Base-by-base conservation (phyloP, 2,113 vertebrate species). In the Oceanodroma tethys region DNA sequence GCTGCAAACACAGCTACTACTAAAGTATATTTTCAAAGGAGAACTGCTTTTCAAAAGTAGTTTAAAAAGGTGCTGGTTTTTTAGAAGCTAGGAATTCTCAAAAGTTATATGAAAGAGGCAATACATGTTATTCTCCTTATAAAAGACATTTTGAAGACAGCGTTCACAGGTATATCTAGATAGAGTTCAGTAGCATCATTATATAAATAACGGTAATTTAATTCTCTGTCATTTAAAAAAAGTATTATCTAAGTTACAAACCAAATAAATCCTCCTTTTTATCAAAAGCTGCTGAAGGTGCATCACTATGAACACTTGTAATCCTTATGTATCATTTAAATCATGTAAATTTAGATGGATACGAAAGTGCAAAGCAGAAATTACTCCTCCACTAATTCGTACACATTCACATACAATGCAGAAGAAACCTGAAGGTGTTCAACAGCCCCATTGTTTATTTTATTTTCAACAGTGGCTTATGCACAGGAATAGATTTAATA, bases 381-480 rank as follows among this genome's bases (percentile, higher is more conserved):
- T 70, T 65, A 68, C 26, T 76, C 40, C 19, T 80, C 34, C 42
- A 58, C 26, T 73, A 23, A 38, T 30, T 6, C 11, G 6, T 36
- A 32, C 8, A 50, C 3, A 12, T 32, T 72, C 34, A 18, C 12
- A 84, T 6, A 11, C 5, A 63, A 14, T 0, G 2, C 13, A 56
- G 34, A 55, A 76, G 50, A 78, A 94, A 68, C 13, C 43, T 43
- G 10, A 8, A 56, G 30, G 15, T 38, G 66, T 81, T 50, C 50
- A n/a, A 67, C 30, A 68, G 56, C 29, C 7, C 23, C 9, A 2
- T 15, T 86, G 16, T 14, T 73, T 60, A 47, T 86, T 43, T 53
- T 30, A n/a, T 89, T 91, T 79, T 47, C n/a, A 86, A 34, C 47
- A 65, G 18, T 9, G 7, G 15, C 20, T 90, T 53, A 81, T 6